Percentiles rank a stretch among this genome's conserved stretches.
Evolutionary conservation across 2,888 invertebrate genomes (phyloP).

Genomic region (Drosophila prolongata): DNA sequence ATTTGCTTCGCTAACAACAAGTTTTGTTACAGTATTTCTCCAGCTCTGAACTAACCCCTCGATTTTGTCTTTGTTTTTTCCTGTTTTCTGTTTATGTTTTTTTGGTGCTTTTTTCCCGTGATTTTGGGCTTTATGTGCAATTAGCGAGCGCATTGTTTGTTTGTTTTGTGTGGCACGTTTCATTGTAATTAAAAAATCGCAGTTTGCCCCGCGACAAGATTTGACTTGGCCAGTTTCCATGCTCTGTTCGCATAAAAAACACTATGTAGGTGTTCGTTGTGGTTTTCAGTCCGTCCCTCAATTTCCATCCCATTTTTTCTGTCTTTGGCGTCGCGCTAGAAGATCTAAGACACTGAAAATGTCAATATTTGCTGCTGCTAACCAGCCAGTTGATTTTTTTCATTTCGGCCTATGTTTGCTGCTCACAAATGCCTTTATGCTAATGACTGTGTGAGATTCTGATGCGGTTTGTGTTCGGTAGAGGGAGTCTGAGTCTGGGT

Average conservation of each 20-base stretch:
- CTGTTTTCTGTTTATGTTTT: conserved; percentile 42
- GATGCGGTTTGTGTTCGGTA: conserved; percentile 1
- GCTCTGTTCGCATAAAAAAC: conserved; percentile 15
- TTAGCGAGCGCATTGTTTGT: conserved; percentile 72
- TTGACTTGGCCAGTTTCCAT: conserved; percentile 16
- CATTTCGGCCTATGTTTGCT: conserved; percentile 13
- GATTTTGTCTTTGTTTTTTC: conserved; percentile 34
- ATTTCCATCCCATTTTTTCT: not conserved
- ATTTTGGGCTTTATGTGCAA: conserved; percentile 66
- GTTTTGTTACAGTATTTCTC: conserved; percentile 61
- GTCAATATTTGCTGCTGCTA: conserved; percentile 52
- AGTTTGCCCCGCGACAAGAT: conserved; percentile 39
- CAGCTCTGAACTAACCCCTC: not conserved
- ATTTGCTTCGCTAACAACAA: conserved; percentile 65
- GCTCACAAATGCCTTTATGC: conserved; percentile 17
- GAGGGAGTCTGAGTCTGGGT: conserved; percentile 1
- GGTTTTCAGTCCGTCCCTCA: conserved; percentile 6
- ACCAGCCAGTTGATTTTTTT: conserved; percentile 25
- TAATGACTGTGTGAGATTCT: conserved; percentile 30
- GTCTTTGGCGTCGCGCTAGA: conserved; percentile 21
- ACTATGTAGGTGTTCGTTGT: conserved; percentile 43
- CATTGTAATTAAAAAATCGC: conserved; percentile 71
- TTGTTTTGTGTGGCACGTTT: conserved; percentile 71
- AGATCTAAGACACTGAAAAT: conserved; percentile 40
- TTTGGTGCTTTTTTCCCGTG: conserved; percentile 33